phyloP scores from a whole-genome alignment of 2,797 vertebrate species.

The Remorina albescens region DNA sequence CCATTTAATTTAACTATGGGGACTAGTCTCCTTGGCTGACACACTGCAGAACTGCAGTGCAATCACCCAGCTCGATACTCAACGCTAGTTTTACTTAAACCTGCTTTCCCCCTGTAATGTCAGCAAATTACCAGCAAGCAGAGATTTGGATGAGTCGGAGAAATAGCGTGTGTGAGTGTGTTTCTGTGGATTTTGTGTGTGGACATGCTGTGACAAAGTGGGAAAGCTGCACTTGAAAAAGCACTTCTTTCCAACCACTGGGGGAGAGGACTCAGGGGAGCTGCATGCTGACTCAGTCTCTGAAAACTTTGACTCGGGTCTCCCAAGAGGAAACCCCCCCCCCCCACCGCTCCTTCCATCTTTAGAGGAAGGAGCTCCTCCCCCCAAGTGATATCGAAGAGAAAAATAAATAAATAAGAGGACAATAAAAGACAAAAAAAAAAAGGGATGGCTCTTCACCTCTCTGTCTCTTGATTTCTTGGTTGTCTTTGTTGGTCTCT shows the following conservation, averaged over 20 bases:
- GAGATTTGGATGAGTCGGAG: conserved; percentile 62
- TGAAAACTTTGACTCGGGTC: conserved; percentile 65
- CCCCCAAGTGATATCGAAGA: conserved; percentile 56
- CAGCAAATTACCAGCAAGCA: conserved; percentile 67
- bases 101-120: conserved; percentile 62
- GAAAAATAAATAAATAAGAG: conserved; percentile 52
- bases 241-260: conserved; percentile 62
- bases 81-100: conserved; percentile 70
- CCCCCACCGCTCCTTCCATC: conserved; percentile 44
- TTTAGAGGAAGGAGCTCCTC: conserved; percentile 51
- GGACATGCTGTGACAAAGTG: conserved; percentile 62
- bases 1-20: conserved; percentile 45
- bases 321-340: conserved; percentile 58
- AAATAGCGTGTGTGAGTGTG: conserved; percentile 29
- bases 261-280: conserved; percentile 66
- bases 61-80: conserved; percentile 50
- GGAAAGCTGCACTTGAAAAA: conserved; percentile 71
- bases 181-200: background rate
- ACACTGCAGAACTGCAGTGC: conserved; percentile 38
- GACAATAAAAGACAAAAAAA: conserved; percentile 23
- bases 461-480: conserved; percentile 41
- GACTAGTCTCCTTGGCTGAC: conserved; percentile 31
- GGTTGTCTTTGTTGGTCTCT: conserved; percentile 39
- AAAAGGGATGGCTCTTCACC: conserved; percentile 50
- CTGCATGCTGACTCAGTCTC: conserved; percentile 71